Evolutionary conservation across 2,113 vertebrate species (phyloP).

Genomic region (Xyliphius kryptos): DNA sequence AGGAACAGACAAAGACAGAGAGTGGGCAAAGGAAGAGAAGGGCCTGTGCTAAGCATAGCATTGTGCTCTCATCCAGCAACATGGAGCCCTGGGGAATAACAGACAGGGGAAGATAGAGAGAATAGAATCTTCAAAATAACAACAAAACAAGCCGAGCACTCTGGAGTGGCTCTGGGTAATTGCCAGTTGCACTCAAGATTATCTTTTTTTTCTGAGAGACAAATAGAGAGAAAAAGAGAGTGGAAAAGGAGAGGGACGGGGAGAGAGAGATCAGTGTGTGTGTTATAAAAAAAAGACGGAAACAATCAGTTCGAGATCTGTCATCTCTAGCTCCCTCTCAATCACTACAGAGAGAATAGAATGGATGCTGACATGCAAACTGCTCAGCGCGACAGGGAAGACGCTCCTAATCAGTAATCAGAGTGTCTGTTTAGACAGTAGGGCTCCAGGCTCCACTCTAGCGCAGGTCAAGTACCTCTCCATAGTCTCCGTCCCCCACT

Average conservation of each 20-base stretch:
- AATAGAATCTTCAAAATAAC: constrained; percentile 60
- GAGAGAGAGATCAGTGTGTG: too few relatives aligned
- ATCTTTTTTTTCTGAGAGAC: too few relatives aligned
- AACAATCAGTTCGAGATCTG: constrained; percentile 56
- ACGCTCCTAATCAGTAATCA: constrained; percentile 71
- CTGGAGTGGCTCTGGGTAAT: constrained; percentile 59
- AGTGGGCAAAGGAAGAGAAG: constrained; percentile 55
- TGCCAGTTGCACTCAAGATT: constrained; percentile 65
- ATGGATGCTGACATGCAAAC: constrained; percentile 61
- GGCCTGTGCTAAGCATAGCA: constrained; percentile 67
- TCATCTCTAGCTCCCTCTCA: constrained; percentile 63
- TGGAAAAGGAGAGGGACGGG: too few relatives aligned
- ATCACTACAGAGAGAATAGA: constrained; percentile 55
- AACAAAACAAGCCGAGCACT: constrained; percentile 59
- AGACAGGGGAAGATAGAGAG: constrained; percentile 52
- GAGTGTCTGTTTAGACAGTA: constrained; percentile 57
- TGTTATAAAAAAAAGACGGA: too few relatives aligned
- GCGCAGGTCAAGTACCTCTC: constrained; percentile 69
- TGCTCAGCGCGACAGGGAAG: too few relatives aligned
- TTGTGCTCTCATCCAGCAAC: constrained; percentile 71
- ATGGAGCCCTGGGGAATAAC: constrained; percentile 65
- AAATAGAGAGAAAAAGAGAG: too few relatives aligned
- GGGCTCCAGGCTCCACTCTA: constrained; percentile 52
- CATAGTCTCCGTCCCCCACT: too few relatives aligned
- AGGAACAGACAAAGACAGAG: constrained; percentile 23